phyloP scores from a whole-genome alignment of 2,888 invertebrate genomes.

The Sphaerophoria rueppellii region DNA sequence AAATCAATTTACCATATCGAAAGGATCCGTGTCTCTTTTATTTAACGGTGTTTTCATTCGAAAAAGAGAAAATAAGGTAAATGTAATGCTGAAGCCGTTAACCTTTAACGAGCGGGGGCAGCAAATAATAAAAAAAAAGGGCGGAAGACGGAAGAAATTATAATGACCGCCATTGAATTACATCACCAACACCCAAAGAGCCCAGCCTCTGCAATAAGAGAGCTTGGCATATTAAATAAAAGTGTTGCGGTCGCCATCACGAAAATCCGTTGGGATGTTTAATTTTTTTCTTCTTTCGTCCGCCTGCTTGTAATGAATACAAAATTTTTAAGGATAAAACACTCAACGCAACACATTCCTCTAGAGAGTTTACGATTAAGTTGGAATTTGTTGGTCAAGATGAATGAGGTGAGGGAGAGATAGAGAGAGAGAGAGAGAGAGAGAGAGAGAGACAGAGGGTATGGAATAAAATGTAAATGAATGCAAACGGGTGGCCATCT shows the following conservation, averaged over 20 bases:
- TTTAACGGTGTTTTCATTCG: background rate
- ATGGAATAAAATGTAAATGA: background rate
- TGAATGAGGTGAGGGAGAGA: too few relatives aligned
- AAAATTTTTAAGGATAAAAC: conserved; percentile 34
- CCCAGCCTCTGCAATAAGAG: conserved; percentile 21
- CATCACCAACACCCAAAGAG: background rate
- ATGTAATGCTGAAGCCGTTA: conserved; percentile 43
- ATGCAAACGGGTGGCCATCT: background rate
- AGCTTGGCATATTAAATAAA: conserved; percentile 48
- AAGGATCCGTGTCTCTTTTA: background rate
- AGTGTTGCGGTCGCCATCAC: conserved; percentile 28
- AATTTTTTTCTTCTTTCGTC: too few relatives aligned
- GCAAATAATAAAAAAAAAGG: conserved; percentile 3
- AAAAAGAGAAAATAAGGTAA: conserved; percentile 26
- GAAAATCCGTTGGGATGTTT: conserved; percentile 39
- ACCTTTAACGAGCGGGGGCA: conserved; percentile 29
- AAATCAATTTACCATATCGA: conserved; percentile 63
- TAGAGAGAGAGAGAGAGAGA: too few relatives aligned
- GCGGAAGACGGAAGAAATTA: background rate
- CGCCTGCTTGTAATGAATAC: conserved; percentile 15
- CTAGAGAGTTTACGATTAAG: background rate
- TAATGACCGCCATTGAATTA: conserved; percentile 61
- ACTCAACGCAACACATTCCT: conserved; percentile 8
- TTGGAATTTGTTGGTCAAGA: background rate
- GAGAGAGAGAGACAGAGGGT: too few relatives aligned